Evolutionary conservation across 2,797 vertebrate genomes (phyloP).

Genomic region (Danio kyathit): DNA sequence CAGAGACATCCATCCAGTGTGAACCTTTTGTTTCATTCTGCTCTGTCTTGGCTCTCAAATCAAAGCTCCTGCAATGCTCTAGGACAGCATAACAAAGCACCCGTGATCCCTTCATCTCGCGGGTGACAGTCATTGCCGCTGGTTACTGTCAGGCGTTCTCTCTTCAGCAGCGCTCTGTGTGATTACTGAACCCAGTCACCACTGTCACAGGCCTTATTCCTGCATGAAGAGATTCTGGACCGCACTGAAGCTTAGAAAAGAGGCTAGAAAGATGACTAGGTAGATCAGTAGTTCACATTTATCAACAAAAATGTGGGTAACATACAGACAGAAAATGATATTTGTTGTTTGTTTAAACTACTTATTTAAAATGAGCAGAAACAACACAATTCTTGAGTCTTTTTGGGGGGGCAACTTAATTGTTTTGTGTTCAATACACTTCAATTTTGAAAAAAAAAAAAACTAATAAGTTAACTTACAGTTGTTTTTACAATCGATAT

Average conservation of each 20-base stretch:
- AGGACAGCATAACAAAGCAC: conserved; percentile 44
- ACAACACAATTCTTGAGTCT: too few species aligned
- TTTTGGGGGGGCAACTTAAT: too few species aligned
- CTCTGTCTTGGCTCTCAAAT: conserved; percentile 39
- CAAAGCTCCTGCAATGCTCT: conserved; percentile 35
- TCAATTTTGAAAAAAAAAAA: too few species aligned
- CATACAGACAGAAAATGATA: background rate
- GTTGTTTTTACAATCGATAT: too few species aligned
- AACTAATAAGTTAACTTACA: too few species aligned
- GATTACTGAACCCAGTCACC: conserved; percentile 45
- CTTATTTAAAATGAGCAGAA: too few species aligned
- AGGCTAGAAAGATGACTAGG: background rate
- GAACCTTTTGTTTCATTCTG: background rate
- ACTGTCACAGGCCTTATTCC: conserved; percentile 49
- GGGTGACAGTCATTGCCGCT: conserved; percentile 46
- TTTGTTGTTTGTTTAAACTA: too few species aligned
- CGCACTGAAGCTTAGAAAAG: background rate
- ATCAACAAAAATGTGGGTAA: background rate
- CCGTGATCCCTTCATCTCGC: conserved; percentile 39
- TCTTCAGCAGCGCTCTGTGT: conserved; percentile 22
- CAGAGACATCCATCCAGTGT: conserved; percentile 6
- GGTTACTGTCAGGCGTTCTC: conserved; percentile 41
- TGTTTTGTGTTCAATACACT: too few species aligned
- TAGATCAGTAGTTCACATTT: background rate
- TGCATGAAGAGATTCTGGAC: background rate